A percentile compares a stretch with the other conserved stretches of the same genome.
These are phyloP conservation scores for Palythoa grandis DNA, from an alignment of 92 coral and sea anemone genomes.

Conservation along the genomic window DNA sequence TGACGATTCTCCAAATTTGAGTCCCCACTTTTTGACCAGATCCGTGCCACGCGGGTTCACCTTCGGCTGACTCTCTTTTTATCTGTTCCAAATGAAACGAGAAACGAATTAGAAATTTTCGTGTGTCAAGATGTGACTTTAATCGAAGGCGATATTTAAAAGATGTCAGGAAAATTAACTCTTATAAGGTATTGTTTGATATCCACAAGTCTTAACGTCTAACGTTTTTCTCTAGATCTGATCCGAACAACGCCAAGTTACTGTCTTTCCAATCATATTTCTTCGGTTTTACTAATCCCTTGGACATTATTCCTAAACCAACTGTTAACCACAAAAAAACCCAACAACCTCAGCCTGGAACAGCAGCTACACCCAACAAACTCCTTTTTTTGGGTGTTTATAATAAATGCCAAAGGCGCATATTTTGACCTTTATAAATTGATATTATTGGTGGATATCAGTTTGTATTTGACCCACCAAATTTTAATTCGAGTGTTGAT, in stretches of 20 bases:
- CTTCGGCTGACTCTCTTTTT: constrained; percentile 66
- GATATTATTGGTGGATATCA: constrained; percentile 28
- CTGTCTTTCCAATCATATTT: constrained; percentile 68
- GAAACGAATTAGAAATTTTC: not conserved
- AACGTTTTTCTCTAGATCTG: constrained; percentile 59
- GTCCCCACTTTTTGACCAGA: constrained; percentile 73
- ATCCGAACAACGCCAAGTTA: constrained; percentile 56
- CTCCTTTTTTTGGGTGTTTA: not conserved
- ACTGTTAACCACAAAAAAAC: too few species aligned
- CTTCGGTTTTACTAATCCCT: constrained; percentile 57
- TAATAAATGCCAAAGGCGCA: not conserved
- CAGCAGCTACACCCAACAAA: constrained; percentile 31
- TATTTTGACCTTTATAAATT: not conserved
- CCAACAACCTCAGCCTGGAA: too few species aligned
- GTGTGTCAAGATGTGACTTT: too few species aligned
- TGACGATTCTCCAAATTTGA: constrained; percentile 79
- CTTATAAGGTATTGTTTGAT: not conserved
- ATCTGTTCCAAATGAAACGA: constrained; percentile 47
- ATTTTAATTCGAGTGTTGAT: not conserved
- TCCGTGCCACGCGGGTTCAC: constrained; percentile 78
- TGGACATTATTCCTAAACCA: constrained; percentile 8
- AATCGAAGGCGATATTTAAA: too few species aligned
- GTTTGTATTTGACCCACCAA: constrained; percentile 8
- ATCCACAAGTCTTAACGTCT: constrained; percentile 1
- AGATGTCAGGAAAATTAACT: not conserved